These are phyloP conservation scores for Hypsibius dujardini DNA, from an alignment of 1,140 invertebrate genomes.

Conservation along the genomic window DNA sequence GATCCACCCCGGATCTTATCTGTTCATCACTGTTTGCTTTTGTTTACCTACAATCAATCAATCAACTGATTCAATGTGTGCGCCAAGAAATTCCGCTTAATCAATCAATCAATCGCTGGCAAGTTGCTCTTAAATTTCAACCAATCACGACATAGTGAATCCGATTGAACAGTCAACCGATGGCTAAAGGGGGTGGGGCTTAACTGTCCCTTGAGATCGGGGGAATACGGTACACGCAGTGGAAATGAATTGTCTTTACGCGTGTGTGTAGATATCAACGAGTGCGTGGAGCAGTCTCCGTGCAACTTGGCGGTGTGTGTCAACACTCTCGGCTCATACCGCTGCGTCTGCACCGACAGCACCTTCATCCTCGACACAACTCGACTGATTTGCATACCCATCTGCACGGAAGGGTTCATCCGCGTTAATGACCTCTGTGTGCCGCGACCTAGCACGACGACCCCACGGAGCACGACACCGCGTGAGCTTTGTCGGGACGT, in stretches of 20 bases:
- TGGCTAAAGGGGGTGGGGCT: too few species aligned
- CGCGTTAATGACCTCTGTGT: background rate
- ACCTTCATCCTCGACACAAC: constrained; percentile 47
- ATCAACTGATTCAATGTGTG: too few species aligned
- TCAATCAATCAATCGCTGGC: background rate
- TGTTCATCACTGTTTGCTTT: too few species aligned
- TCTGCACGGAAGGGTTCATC: background rate
- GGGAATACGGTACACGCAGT: too few species aligned
- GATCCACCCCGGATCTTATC: too few species aligned
- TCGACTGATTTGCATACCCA: background rate
- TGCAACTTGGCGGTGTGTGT: constrained; percentile 32
- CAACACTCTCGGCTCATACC: constrained; percentile 33
- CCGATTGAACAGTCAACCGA: too few species aligned
- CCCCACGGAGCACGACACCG: background rate
- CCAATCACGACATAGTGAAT: background rate
- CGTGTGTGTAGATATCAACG: constrained; percentile 51
- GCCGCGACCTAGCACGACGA: background rate
- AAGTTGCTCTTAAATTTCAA: background rate
- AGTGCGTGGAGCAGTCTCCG: constrained; percentile 54
- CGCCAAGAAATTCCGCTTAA: too few species aligned
- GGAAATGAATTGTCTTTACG: too few species aligned
- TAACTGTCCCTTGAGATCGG: too few species aligned
- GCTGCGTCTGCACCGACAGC: constrained; percentile 35
- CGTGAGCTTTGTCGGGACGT: background rate
- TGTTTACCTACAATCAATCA: too few species aligned